Evolutionary conservation across 2,113 vertebrate species (phyloP), one percentile per base, ranked within the genome.

Genomic region (Phaethon lepturus): DNA sequence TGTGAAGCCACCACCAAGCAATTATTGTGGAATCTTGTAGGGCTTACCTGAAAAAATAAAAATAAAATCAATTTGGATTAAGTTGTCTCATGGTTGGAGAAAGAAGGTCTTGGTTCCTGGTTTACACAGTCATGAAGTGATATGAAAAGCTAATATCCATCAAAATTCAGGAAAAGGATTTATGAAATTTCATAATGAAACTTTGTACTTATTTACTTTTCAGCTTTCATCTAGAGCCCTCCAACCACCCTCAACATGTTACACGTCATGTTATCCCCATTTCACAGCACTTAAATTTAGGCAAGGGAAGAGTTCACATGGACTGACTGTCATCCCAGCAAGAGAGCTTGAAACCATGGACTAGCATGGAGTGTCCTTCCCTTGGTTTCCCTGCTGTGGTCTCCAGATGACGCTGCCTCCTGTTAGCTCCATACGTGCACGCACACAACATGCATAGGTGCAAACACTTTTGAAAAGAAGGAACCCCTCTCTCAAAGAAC

Each of bases 381-480:
- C 73, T 49, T 35, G 24, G 23, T 59, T 74, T 87, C 40, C 72
- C n/a, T 71, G 75, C 63, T 53, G 45, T 14, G 38, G 23, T 60
- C 40, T 56, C 53, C 0, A 2, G 42, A 92, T 78, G 86, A 45
- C 8, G 78, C 50, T 59, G 75, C 78, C 90, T 92, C 71, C 59
- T 95, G 85, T 86, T 94, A 80, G 60, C 75, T 67, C 63, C 16
- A 3, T 42, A 69, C 7, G 1, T 2, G 9, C 74, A 56, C 3
- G 2, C 75, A 47, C 28, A 18, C 14, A 87, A 13, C n/a, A 11
- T 3, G 2, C 86, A 69, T 90, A 88, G 90, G 82, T 97, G 96
- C 90, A 93, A 71, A 52, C 26, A 11, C 50, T 38, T 38, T 38
- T 88, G 95, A 96, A 90, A 95, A 87, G 87, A 91, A 83, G 72